Percentiles rank a stretch among this genome's conserved stretches.
These are phyloP conservation scores for Cerastis leucographa DNA, from an alignment of 2,888 invertebrate species.

Conservation along the genomic window DNA sequence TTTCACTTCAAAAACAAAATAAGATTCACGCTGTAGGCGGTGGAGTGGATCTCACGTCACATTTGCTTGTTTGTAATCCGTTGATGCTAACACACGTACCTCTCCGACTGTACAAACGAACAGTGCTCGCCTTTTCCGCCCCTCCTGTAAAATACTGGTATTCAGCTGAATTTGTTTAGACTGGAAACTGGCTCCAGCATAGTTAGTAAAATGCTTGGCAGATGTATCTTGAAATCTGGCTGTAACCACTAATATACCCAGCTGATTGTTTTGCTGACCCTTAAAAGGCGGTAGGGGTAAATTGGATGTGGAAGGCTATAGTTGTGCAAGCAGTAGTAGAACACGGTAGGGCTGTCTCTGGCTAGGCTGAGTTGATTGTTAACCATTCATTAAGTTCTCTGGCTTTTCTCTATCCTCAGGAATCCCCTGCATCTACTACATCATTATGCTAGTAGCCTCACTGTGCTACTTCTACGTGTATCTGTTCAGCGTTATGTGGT, in stretches of 20 bases:
- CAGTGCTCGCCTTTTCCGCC: neutral
- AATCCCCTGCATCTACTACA: constrained; percentile 64
- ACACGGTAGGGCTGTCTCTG: neutral
- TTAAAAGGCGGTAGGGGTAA: neutral
- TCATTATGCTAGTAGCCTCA: constrained; percentile 37
- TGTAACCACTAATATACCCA: neutral
- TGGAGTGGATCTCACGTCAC: neutral
- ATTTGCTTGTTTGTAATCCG: neutral
- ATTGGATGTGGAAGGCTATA: neutral
- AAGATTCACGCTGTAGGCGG: neutral
- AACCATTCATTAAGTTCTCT: neutral
- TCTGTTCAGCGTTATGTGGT: constrained; percentile 69
- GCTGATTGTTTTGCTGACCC: neutral
- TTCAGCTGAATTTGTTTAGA: neutral
- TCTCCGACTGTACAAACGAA: neutral
- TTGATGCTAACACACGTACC: neutral
- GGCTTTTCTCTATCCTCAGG: constrained; percentile 49
- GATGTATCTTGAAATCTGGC: neutral
- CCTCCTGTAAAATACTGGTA: neutral
- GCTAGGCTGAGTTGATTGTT: neutral
- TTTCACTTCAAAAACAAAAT: no score
- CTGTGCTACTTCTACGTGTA: constrained; percentile 69
- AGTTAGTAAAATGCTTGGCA: neutral
- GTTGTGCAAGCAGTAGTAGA: neutral
- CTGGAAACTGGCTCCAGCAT: neutral